Base-by-base conservation (phyloP, 2,888 invertebrate genomes). In the Xestia rhomboidea region DNA sequence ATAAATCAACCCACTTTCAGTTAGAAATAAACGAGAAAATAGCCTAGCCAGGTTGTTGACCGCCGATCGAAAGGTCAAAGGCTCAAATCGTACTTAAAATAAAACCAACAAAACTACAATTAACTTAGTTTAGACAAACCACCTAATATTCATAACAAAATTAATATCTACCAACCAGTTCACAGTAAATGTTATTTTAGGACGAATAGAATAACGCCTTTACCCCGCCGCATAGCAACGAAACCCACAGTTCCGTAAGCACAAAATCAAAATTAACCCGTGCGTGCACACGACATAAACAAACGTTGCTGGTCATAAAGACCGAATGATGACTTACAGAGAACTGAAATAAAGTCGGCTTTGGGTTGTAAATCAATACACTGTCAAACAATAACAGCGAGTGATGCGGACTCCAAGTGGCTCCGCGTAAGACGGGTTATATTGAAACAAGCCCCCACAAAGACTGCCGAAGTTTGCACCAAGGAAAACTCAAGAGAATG, bases 221-320 rank as follows among this genome's bases (percentile, higher is more conserved):
- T 27, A 49, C 64, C 15, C 41, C 73, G 5, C 75, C 76, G 73
- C 85, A 72, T 84, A 85, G 88, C 88, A 88, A 88, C 83, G 38
- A 73, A 76, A 68, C 74, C 49, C 74, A 60, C 44, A 79, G 79
- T 57, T 73, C 73, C 87, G 83, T 83, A 86, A 82, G 76, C 84
- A 76, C 75, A 73, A 73, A 79, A 76, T 83, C 87, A 76, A 84
- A 91, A 89, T 91, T 88, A 89, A 87, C 89, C 87, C 87, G 83
- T 84, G 89, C 88, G 83, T 91, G 90, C 90, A 87, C 89, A 91
- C 89, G 90, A 91, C 91, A 89, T 89, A 91, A 92, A 93, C 93
- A 93, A 92, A 93, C 90, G 89, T 85, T 88, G 84, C 88, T 81
- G 90, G 85, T 93, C 93, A 93, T 93, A 93, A 94, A 94, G 89